Percentiles rank a stretch among this genome's conserved stretches.
These are phyloP conservation scores for Pseudomyrmex pallidus DNA, from an alignment of 1,140 invertebrate genomes.

Conservation along the genomic window DNA sequence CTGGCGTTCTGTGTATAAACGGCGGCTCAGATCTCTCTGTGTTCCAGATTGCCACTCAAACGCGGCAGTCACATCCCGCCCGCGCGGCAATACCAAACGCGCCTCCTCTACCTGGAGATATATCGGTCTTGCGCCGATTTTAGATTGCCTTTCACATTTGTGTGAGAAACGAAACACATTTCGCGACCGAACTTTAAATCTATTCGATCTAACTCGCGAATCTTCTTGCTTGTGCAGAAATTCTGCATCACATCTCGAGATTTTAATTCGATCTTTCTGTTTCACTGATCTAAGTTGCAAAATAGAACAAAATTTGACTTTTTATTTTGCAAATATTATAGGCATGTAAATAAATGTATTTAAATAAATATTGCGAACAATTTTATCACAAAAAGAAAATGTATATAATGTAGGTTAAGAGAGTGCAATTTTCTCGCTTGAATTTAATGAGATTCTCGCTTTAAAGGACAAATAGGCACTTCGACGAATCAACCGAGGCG, in stretches of 20 bases:
- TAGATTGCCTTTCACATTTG: conserved; percentile 53
- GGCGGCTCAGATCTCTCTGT: conserved; percentile 20
- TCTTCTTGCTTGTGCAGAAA: not conserved
- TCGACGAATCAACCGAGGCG: not conserved
- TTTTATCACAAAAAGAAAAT: too few relatives aligned
- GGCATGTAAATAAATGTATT: too few relatives aligned
- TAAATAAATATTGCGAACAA: not conserved
- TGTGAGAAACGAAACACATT: conserved; percentile 11
- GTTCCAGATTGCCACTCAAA: conserved; percentile 39
- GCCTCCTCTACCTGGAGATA: conserved; percentile 36
- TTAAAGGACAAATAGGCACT: not conserved
- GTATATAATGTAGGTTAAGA: too few relatives aligned
- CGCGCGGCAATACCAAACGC: conserved; percentile 33
- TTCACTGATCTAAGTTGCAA: too few relatives aligned
- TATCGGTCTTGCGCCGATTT: conserved; percentile 50
- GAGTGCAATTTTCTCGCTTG: too few relatives aligned
- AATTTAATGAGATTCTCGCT: conserved; percentile 13
- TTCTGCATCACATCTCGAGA: not conserved
- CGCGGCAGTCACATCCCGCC: conserved; percentile 24
- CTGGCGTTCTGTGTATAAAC: conserved; percentile 49
- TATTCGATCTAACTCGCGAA: too few relatives aligned
- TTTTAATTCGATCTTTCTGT: conserved; percentile 5
- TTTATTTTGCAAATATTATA: too few relatives aligned
- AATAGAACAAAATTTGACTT: too few relatives aligned
- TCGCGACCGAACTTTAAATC: conserved; percentile 3